Evolutionary conservation across 2,797 vertebrate species (phyloP).

Genomic region (Rhynchotus rufescens): DNA sequence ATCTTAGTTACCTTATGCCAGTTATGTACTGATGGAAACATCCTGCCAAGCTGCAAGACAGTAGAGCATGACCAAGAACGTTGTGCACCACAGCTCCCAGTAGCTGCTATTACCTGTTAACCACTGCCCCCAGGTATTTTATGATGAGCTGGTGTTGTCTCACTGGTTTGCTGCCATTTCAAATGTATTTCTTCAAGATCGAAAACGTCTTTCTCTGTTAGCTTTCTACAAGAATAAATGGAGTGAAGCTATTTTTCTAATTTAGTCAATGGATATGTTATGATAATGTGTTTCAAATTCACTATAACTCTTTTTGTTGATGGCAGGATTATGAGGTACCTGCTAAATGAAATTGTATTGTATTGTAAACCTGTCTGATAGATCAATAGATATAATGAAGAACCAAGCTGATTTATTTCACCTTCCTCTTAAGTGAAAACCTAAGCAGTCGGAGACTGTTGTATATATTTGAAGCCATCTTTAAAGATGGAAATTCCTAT

Average conservation of each 20-base stretch:
- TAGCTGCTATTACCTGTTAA: not conserved
- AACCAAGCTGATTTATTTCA: slow-evolving; percentile 23
- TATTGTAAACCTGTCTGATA: slow-evolving; percentile 48
- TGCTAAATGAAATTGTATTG: slow-evolving; percentile 49
- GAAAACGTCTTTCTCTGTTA: not conserved
- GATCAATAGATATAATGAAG: slow-evolving; percentile 41
- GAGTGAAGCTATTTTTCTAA: slow-evolving; percentile 6
- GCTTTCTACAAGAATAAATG: slow-evolving; percentile 2
- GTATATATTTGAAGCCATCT: not conserved
- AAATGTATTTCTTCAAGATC: not conserved
- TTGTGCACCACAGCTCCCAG: not conserved
- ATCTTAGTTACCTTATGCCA: not conserved
- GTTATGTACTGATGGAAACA: not conserved
- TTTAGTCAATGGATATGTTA: not conserved
- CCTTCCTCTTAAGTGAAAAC: not conserved
- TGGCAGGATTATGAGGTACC: slow-evolving; percentile 31
- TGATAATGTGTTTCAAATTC: slow-evolving; percentile 53
- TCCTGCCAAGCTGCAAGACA: not conserved
- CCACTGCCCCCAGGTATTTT: not conserved
- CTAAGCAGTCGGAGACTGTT: not conserved
- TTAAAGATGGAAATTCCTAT: not conserved
- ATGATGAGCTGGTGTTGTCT: not conserved
- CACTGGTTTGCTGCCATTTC: not conserved
- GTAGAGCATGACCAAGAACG: not conserved
- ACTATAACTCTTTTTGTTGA: slow-evolving; percentile 17